A percentile compares a stretch with the other conserved stretches of the same genome.
Evolutionary conservation across 2,797 vertebrate genomes (phyloP).

Genomic region (Lemur catta): DNA sequence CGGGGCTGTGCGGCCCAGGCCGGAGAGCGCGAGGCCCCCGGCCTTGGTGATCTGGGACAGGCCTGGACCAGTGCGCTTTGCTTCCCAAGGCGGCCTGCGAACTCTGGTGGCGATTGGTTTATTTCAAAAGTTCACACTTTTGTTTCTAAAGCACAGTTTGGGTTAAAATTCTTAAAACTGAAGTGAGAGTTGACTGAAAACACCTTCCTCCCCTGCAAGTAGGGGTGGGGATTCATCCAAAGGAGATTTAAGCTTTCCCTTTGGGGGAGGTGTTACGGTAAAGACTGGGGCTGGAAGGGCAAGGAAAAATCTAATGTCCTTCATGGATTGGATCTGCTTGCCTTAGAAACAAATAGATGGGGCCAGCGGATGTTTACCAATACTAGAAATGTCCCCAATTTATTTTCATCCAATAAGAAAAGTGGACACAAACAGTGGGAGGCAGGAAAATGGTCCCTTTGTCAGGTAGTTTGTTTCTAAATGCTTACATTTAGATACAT

Average conservation of each 20-base stretch:
- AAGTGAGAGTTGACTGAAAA: slow-evolving; percentile 42
- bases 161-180: slow-evolving; percentile 13
- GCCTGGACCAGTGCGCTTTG: background rate
- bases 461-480: slow-evolving; percentile 44
- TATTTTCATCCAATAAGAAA: slow-evolving; percentile 22
- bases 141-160: slow-evolving; percentile 39
- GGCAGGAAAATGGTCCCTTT: background rate
- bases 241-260: background rate
- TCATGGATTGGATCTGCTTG: slow-evolving; percentile 5
- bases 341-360: background rate
- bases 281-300: background rate
- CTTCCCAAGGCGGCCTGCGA: slow-evolving; percentile 33
- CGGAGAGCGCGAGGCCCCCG: background rate
- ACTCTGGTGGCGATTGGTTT: slow-evolving; percentile 23
- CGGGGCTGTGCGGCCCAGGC: background rate
- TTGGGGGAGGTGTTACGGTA: background rate
- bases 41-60: background rate
- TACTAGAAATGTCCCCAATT: slow-evolving; percentile 27
- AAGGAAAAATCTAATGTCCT: background rate
- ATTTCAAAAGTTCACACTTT: slow-evolving; percentile 17
- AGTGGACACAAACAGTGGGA: background rate
- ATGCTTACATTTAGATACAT: slow-evolving; percentile 3
- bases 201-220: background rate
- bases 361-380: slow-evolving; percentile 24
- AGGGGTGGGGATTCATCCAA: background rate